Base-by-base conservation (phyloP, 2,113 vertebrate genomes). In the Pseudorhombus dupliciocellatus region DNA sequence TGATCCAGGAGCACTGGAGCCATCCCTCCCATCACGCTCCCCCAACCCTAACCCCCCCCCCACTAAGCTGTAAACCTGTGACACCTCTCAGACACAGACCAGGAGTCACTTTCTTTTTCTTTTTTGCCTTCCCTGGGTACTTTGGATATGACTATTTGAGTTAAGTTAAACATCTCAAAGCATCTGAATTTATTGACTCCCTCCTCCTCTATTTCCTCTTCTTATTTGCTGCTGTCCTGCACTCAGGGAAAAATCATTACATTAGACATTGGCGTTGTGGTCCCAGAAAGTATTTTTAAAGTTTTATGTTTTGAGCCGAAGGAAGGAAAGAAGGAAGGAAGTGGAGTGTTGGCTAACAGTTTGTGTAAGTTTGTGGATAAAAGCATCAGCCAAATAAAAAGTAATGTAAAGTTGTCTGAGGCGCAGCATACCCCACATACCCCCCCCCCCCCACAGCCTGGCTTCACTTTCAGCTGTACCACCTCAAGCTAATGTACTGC, bases 261-360 rank as follows among this genome's bases (percentile, higher is more conserved):
- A 52, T 28, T 66, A 58, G 44, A 54, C 73, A 81, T 75, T 60
- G 84, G 77, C 85, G 67, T 66, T 53, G 71, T 67, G 83, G 80
- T 92, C 78, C 34, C 34, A 37, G 34, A 37, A 87, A 84, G 72
- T 80, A 77, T 70, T 84, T 87, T 89, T 72, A 82, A 80, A 46
- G 63, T 18, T 70, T 63, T 83, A 5, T 56, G 46, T 15, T 50
- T 50, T n/a, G 20, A n/a, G 46, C 46, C 46, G 2, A 18, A 7
- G 46, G 5, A 8, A n/a, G 46, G 4, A 50, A 50, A 7, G 14
- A 50, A 20, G 7, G 46, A n/a, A 50, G 11, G 34, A 37, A 37
- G 34, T 18, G 46, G 46, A 7, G 7, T 48, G 46, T 50, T 20
- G 18, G 46, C 46, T 20, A 2, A n/a, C 46, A 40, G 37, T 10